Base-by-base conservation (phyloP, 2,797 vertebrate genomes). In the Distichodus sexfasciatus region DNA sequence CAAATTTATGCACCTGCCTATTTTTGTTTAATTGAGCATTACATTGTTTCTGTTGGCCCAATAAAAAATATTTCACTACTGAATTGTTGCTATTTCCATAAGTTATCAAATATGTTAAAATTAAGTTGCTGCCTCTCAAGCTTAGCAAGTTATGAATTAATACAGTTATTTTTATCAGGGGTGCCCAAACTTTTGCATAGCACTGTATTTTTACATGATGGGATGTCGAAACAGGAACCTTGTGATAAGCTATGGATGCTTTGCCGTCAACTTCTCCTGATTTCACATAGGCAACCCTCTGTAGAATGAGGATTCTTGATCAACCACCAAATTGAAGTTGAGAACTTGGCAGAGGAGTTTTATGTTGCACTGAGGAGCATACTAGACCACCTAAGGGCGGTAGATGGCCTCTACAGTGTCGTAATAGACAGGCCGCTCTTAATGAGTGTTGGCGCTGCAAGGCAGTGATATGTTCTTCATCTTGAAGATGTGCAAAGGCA, bases 181-280 rank as follows among this genome's bases (percentile, higher is more conserved):
- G n/a, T n/a, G n/a, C n/a, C n/a, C n/a, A n/a, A n/a, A n/a, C n/a
- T n/a, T n/a, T n/a, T n/a, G n/a, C n/a, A n/a, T n/a, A n/a, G n/a
- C n/a, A n/a, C n/a, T n/a, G n/a, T n/a, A 15, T 57, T 57, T 57
- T 35, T 57, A 7, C 53, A 57, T 57, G 53, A 35, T 5, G 5
- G 5, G 11, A 57, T 57, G 53, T 57, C 53, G 4, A 35, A 33
- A 21, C 12, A 57, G 53, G 26, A n/a, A 41, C 40, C 40, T 14
- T 41, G n/a, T 2, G 6, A 14, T 41, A 2, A 41, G 14, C 40
- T 41, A 41, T 41, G 40, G 40, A 41, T 12, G 14, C 40, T 41
- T 41, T 41, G 40, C 40, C 6, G 6, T n/a, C 40, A 57, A 57
- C 1, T 57, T 21, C 53, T 57, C 53, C n/a, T 35, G n/a, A 29